Percentiles rank a stretch among this genome's conserved stretches.
Conservation (phyloP, 2,113 vertebrate genomes). For the Heterotis niloticus region DNA sequence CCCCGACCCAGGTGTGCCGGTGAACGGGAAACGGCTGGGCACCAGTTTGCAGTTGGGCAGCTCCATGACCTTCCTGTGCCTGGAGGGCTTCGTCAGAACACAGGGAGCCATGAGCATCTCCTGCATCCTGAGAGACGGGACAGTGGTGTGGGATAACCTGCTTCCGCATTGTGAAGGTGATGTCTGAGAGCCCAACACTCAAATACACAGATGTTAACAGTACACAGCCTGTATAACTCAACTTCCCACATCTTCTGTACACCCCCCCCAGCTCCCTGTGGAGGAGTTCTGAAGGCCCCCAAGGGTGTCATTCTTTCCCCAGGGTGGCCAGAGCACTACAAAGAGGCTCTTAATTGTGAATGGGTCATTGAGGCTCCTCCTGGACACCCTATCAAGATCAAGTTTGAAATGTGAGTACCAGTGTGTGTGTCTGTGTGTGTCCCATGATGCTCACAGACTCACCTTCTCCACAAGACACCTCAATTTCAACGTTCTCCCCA, state of each 20-base stretch:
- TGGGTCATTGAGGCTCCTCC: constrained; percentile 97
- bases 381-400: constrained; percentile 98
- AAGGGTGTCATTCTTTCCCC: constrained; percentile 95
- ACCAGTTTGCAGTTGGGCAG: constrained; percentile 93
- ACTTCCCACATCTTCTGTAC: too few species aligned
- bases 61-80: constrained; percentile 92
- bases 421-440: too few species aligned
- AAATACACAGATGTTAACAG: too few species aligned
- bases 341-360: constrained; percentile 93
- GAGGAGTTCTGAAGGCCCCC: constrained; percentile 87
- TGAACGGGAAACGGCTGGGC: constrained; percentile 92
- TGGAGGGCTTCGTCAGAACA: constrained; percentile 91
- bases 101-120: constrained; percentile 91
- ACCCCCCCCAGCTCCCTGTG: constrained; percentile 79
- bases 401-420: constrained; percentile 88
- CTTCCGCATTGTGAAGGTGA: constrained; percentile 91
- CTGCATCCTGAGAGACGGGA: constrained; percentile 92
- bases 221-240: too few species aligned
- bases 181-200: too few species aligned
- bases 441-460: too few species aligned
- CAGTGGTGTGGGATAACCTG: constrained; percentile 91
- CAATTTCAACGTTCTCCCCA: too few species aligned
- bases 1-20: constrained; percentile 87
- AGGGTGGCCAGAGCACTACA: constrained; percentile 97
- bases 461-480: too few species aligned